Evolutionary conservation across 2,113 vertebrate genomes (phyloP).

Genomic region (Cryptomyrus ogoouensis): DNA sequence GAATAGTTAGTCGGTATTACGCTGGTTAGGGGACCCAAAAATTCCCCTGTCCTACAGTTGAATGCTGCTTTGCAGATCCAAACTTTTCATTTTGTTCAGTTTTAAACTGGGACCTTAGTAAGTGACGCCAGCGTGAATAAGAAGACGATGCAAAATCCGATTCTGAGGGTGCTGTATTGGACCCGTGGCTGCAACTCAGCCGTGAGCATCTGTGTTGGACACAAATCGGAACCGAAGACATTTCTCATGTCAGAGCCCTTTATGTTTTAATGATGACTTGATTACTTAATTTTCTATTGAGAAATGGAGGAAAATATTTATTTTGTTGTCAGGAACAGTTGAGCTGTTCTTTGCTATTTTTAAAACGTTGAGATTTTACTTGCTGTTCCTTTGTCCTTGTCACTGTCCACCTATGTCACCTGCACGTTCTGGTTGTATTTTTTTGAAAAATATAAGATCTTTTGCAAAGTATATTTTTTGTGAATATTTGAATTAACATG

Average conservation of each 20-base stretch:
- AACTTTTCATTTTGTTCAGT: neutral
- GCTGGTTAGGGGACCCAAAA: neutral
- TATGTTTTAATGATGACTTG: conserved; percentile 13
- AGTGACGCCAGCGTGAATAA: neutral
- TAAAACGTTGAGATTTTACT: conserved; percentile 9
- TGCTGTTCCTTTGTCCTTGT: conserved; percentile 16
- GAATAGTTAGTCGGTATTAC: neutral
- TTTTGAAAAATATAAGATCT: conserved; percentile 21
- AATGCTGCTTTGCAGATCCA: neutral
- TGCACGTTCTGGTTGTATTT: conserved; percentile 21
- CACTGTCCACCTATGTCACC: conserved; percentile 16
- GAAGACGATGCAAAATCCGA: neutral
- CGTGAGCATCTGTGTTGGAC: neutral
- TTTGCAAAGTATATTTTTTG: conserved; percentile 37
- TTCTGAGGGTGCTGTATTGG: neutral
- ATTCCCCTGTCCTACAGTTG: neutral
- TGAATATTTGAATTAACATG: conserved; percentile 28
- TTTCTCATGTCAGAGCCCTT: neutral
- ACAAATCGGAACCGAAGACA: neutral
- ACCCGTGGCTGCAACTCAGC: neutral
- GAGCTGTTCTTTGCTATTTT: conserved; percentile 55
- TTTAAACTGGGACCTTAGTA: neutral
- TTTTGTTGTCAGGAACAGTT: conserved; percentile 48
- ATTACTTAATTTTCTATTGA: neutral
- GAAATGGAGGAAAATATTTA: conserved; percentile 3